These are phyloP conservation scores for Scaptomyza tumidula DNA, from an alignment of 2,888 invertebrate genomes.

Conservation along the genomic window DNA sequence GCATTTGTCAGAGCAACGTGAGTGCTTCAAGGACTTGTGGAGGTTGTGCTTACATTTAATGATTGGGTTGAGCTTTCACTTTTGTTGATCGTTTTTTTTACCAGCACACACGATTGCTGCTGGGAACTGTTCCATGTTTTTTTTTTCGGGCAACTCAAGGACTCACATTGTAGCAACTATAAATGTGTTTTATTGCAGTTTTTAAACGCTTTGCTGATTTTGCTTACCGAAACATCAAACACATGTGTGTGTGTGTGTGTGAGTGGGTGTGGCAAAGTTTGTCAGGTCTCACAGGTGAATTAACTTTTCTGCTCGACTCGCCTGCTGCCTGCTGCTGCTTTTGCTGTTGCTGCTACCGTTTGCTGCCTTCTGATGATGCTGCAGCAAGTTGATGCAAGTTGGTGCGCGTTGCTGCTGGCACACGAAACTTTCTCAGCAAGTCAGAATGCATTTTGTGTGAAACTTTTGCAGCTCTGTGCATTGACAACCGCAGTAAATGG, in stretches of 20 bases:
- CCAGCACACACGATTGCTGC: conserved; percentile 42
- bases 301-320: conserved; percentile 76
- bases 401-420: conserved; percentile 55
- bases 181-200: conserved; percentile 77
- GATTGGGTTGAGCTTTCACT: conserved; percentile 57
- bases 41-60: conserved; percentile 45
- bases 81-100: conserved; percentile 62
- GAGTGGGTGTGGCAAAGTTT: conserved; percentile 55
- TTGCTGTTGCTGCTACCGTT: conserved; percentile 22
- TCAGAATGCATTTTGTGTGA: conserved; percentile 74
- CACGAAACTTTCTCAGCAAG: conserved; percentile 64
- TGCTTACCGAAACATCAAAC: conserved; percentile 67
- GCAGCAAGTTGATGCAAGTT: conserved; percentile 34
- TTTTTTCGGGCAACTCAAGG: conserved; percentile 44
- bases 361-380: conserved; percentile 33
- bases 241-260: conserved; percentile 17
- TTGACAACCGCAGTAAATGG: conserved; percentile 68
- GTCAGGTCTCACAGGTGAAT: conserved; percentile 80
- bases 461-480: conserved; percentile 65
- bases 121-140: conserved; percentile 28
- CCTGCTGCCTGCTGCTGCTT: conserved; percentile 31
- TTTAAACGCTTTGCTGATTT: conserved; percentile 79
- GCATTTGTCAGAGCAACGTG: conserved; percentile 17
- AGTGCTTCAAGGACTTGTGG: conserved; percentile 25
- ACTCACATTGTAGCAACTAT: conserved; percentile 63